These are phyloP conservation scores for Lathronympha strigana DNA, from an alignment of 2,888 invertebrate species.

Conservation along the genomic window DNA sequence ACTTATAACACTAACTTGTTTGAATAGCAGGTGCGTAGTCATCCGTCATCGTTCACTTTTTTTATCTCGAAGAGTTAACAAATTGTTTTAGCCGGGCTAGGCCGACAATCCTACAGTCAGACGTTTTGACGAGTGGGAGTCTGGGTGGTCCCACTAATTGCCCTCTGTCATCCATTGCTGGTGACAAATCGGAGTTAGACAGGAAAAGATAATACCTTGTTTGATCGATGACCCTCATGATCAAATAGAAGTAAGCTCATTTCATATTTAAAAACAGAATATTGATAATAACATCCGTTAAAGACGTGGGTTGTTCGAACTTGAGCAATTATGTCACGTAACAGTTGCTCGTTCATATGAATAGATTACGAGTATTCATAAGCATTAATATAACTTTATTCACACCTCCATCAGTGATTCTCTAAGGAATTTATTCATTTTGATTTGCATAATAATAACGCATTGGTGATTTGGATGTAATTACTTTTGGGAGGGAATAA, in stretches of 20 bases:
- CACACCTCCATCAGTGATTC: constrained; percentile 41
- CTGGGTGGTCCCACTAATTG: constrained; percentile 71
- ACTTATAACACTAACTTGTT: constrained; percentile 38
- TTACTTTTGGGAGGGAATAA: constrained; percentile 62
- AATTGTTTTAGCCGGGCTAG: constrained; percentile 54
- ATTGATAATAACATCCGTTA: constrained; percentile 35
- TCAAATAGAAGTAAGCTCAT: constrained; percentile 44
- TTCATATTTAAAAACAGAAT: constrained; percentile 36
- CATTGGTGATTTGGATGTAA: constrained; percentile 66
- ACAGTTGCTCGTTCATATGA: constrained; percentile 37
- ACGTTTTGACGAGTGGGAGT: constrained; percentile 50
- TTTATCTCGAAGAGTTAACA: constrained; percentile 48
- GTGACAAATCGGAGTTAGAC: constrained; percentile 63
- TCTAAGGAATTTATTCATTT: constrained; percentile 56
- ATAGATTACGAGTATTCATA: constrained; percentile 40
- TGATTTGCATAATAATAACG: constrained; percentile 73
- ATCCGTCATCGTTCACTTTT: constrained; percentile 43
- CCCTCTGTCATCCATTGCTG: constrained; percentile 53
- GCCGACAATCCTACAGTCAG: constrained; percentile 53
- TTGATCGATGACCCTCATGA: constrained; percentile 50
- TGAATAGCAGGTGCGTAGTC: constrained; percentile 45
- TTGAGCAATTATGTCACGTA: constrained; percentile 34
- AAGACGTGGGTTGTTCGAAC: constrained; percentile 17
- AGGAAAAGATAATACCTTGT: constrained; percentile 54
- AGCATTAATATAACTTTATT: constrained; percentile 37